Base-by-base conservation (phyloP, 1,140 invertebrate genomes). In the Eufriesea mexicana region DNA sequence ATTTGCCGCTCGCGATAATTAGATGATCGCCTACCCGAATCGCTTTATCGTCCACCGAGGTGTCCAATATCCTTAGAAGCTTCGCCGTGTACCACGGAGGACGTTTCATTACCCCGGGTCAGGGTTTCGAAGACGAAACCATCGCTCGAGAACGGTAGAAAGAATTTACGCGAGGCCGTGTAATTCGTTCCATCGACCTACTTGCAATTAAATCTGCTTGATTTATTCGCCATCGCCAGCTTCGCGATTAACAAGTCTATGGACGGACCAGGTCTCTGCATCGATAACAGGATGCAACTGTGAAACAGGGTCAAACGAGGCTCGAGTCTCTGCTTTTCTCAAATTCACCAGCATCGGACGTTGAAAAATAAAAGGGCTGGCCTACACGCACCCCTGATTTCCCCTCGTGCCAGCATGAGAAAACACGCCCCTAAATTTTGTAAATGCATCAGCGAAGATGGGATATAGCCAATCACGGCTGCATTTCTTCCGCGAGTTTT, bases 1-100 rank as follows among this genome's bases (percentile, higher is more conserved):
- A 73, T 59, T 74, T 59, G 14, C 42, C 7, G 35, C 23, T 59
- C 12, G 23, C 45, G 59, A 59, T 74, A 74, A 74, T 74, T 74
- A 45, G 42, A 74, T 25, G 35, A 45, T 25, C 54, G 14, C 10
- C 20, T 59, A 47, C 23, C 16, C 55, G 16, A 28, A n/a, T 20
- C 16, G 51, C 47, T 70, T 51, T 70, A 51, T 70, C 68, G 18
- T 72, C 54, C 49, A 10, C 10, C 23, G 51, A 42, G 51, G 20
- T 57, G 42, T 73, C 23, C n/a, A 57, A 73, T 42, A 73, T 42
- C 7, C 35, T 57, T 35, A 72, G 28, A 45, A 74, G 14, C 54
- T 55, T 57, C 20, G 0, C 2, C 0, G 9, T 74, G 28, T 45
- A 42, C 23, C 49, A 25, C 7, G 9, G 5, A 20, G 7, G 7